Conservation (phyloP, 2,113 vertebrate species). For the Callipepla squamata region DNA sequence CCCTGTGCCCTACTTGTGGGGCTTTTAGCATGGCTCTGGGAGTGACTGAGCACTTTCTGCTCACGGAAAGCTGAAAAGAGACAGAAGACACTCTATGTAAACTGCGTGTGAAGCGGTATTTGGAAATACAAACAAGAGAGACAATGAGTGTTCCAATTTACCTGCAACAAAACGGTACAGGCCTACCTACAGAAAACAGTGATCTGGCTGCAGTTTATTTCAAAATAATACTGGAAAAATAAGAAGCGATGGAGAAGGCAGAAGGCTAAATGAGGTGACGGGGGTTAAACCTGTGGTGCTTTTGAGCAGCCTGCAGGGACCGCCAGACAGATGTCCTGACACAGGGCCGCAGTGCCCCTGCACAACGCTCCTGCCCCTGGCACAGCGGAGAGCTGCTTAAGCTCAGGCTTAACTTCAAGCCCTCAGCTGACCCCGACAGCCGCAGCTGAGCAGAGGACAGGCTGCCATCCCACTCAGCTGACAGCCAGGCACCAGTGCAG, state of each 20-base stretch:
- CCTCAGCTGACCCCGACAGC: constrained; percentile 33
- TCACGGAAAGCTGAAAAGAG: neutral
- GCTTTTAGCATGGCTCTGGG: neutral
- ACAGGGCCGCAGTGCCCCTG: neutral
- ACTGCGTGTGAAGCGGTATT: neutral
- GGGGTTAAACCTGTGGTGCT: neutral
- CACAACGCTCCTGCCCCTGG: neutral
- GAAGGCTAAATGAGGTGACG: neutral
- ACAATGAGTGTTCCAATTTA: neutral
- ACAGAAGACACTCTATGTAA: neutral
- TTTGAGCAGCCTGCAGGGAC: neutral
- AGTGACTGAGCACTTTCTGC: neutral
- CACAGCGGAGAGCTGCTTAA: neutral
- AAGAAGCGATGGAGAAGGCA: neutral
- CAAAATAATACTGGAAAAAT: neutral
- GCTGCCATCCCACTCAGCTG: constrained; percentile 49
- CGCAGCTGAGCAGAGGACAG: constrained; percentile 30
- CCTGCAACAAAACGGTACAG: neutral
- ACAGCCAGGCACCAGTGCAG: constrained; percentile 21
- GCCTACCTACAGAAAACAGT: neutral
- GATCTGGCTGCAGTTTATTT: neutral
- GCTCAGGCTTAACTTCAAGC: neutral
- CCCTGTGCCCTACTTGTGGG: constrained; percentile 31
- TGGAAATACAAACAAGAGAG: neutral
- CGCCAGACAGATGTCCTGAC: neutral